A percentile compares a stretch with the other conserved stretches of the same genome.
Evolutionary conservation across 2,888 invertebrate genomes (phyloP).

Genomic region (Drosophila helvetica): DNA sequence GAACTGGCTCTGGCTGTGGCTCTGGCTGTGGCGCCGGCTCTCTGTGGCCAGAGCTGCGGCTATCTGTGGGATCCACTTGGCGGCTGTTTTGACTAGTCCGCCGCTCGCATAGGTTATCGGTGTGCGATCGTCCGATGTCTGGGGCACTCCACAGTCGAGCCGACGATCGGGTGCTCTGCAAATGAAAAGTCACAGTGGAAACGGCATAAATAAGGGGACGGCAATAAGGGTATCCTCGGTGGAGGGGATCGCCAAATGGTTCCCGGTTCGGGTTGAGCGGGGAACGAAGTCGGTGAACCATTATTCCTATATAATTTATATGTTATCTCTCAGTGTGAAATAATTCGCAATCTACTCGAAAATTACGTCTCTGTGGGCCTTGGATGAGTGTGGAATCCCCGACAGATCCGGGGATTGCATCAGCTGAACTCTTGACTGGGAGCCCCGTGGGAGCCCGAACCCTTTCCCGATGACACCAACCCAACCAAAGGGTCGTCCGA

Average conservation of each 20-base stretch:
- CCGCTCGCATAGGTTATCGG: not conserved
- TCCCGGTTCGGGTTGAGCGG: no score
- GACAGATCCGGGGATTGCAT: not conserved
- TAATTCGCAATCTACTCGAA: no score
- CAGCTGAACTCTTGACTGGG: no score
- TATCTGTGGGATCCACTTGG: not conserved
- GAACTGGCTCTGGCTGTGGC: not conserved
- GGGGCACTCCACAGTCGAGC: not conserved
- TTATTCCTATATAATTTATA: no score
- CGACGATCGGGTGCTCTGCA: not conserved
- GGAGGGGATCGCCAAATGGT: no score
- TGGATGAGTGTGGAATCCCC: not conserved
- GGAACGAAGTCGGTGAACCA: no score
- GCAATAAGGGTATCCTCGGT: no score
- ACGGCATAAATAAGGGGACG: no score
- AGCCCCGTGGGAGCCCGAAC: conserved; percentile 37
- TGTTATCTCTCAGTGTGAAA: no score
- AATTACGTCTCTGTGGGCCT: no score
- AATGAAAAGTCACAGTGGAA: not conserved
- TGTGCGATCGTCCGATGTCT: not conserved
- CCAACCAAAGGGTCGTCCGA: conserved; percentile 54
- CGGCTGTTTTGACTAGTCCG: not conserved
- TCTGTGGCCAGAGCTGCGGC: not conserved
- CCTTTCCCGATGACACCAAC: conserved; percentile 46
- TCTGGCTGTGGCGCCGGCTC: not conserved